Base-by-base conservation (phyloP, 2,113 vertebrate genomes). In the Cercocebus atys region DNA sequence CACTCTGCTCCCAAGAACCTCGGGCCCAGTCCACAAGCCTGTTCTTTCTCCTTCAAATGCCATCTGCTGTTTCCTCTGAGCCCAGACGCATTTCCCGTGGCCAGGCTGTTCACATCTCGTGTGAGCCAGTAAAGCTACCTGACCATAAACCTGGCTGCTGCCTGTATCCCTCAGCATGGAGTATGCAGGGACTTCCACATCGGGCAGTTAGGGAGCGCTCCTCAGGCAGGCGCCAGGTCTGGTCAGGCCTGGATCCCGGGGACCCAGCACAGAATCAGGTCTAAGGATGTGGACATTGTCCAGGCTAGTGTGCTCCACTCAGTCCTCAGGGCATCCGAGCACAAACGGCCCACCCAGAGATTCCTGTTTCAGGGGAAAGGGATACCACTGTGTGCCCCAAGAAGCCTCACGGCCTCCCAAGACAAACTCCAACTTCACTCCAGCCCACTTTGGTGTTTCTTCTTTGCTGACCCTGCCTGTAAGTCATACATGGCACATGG, bases 311-410 rank as follows among this genome's bases (percentile, higher is more conserved):
- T 43, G 17, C 66, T 17, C 43, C 6, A 11, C 47, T 23, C n/a
- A 88, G 80, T 40, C 20, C 52, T 88, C 27, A 5, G 82, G 78
- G 64, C 14, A 40, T 50, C 92, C 0, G 1, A 66, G 27, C 47
- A 73, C 14, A 10, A 25, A 17, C 0, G 8, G 52, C 10, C 57
- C 57, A 30, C 12, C 4, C 0, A 6, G 22, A 8, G 75, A 32
- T 22, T 18, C 66, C n/a, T 86, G 13, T 23, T 47, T 27, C 6
- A 1, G 16, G 43, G 79, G 25, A 40, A 2, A 20, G 78, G 47
- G 90, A 17, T 25, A n/a, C 52, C 1, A 50, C 50, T 80, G 0
- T 35, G n/a, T 27, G 8, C 32, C 78, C n/a, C 0, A 2, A 45
- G 38, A 50, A 50, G 73, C 40, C 72, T 27, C 52, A 3, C 1